Conservation (phyloP, 2,113 vertebrate species). For the Fukomys damarensis region DNA sequence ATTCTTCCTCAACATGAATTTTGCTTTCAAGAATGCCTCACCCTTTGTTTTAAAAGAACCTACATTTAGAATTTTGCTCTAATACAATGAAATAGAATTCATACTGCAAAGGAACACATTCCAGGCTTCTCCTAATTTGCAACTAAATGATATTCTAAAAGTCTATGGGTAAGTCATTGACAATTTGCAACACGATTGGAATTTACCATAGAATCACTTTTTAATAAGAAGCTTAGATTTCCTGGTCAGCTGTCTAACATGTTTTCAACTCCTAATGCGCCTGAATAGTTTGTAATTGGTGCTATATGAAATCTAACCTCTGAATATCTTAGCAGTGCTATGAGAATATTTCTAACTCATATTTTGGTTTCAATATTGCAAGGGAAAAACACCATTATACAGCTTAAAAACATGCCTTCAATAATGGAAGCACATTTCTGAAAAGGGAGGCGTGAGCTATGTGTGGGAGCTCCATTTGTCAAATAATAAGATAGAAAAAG, state of each 20-base stretch:
- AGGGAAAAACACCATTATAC: neutral
- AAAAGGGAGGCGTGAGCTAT: neutral
- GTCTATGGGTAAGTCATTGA: neutral
- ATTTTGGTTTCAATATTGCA: neutral
- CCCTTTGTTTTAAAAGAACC: neutral
- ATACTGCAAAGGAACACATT: neutral
- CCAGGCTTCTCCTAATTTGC: neutral
- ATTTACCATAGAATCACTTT: neutral
- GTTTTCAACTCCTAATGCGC: neutral
- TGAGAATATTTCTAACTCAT: neutral
- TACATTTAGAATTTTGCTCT: neutral
- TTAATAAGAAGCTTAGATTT: neutral
- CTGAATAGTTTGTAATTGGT: neutral
- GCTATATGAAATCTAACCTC: neutral
- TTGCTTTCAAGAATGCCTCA: slow-evolving; percentile 60
- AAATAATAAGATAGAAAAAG: neutral
- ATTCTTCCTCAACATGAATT: slow-evolving; percentile 41
- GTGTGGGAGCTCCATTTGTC: neutral
- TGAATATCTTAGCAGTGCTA: neutral
- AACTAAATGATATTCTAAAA: neutral
- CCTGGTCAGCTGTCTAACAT: neutral
- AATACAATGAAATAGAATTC: neutral
- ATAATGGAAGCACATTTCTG: accelerated
- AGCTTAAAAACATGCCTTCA: neutral
- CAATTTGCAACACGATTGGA: neutral